Percentiles rank a stretch among this genome's conserved stretches.
phyloP scores from a whole-genome alignment of 2,113 vertebrate genomes.

The Tursiops truncatus region DNA sequence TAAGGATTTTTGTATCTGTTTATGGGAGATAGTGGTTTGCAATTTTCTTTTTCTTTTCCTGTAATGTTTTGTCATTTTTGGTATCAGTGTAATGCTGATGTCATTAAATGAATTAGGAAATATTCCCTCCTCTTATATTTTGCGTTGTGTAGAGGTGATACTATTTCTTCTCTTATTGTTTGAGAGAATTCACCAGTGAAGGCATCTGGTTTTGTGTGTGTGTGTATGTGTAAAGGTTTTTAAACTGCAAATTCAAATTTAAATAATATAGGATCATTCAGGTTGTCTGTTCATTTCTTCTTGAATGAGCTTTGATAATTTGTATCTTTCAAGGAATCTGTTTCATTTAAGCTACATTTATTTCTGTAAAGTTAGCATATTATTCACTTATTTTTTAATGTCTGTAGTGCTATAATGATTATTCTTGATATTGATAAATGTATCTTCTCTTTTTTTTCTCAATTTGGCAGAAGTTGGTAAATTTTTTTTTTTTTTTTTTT shows the following conservation, averaged over 20 bases:
- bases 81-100: neutral
- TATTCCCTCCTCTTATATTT: neutral
- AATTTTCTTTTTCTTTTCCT: neutral
- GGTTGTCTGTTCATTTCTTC: neutral
- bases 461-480: neutral
- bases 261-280: neutral
- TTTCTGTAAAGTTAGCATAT: neutral
- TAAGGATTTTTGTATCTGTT: neutral
- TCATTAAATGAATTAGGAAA: neutral
- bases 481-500: neutral
- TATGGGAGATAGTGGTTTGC: neutral
- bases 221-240: neutral
- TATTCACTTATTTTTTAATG: neutral
- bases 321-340: conserved; percentile 6
- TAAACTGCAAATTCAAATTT: neutral
- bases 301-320: neutral
- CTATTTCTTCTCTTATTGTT: conserved; percentile 35
- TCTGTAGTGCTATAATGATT: neutral
- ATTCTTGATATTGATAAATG: neutral
- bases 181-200: conserved; percentile 1
- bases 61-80: neutral
- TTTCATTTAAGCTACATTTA: conserved; percentile 8
- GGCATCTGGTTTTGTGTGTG: neutral
- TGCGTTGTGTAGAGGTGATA: neutral
- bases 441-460: neutral